Percentiles rank a stretch among this genome's conserved stretches.
phyloP scores from a whole-genome alignment of 2,113 vertebrate species.

The Scytalopus superciliaris region DNA sequence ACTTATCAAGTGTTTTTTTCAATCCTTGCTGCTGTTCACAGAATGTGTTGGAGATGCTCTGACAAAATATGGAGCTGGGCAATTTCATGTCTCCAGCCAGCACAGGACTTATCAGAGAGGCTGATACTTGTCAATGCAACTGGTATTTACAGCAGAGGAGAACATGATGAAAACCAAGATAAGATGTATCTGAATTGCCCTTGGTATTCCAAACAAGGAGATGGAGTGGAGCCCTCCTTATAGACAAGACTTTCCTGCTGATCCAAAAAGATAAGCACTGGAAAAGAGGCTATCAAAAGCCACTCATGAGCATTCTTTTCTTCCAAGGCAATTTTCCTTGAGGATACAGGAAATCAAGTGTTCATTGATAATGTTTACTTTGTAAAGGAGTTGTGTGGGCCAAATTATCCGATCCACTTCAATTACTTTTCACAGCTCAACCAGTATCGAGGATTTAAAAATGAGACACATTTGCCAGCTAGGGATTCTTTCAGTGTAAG shows the following conservation, averaged over 20 bases:
- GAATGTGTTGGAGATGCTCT: neutral
- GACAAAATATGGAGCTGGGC: neutral
- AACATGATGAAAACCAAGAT: slow-evolving; percentile 1
- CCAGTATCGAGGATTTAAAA: neutral
- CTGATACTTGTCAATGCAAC: slow-evolving; percentile 5
- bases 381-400: neutral
- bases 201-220: neutral
- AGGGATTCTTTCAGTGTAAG: neutral
- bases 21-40: neutral
- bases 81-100: slow-evolving; percentile 22
- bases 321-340: slow-evolving; percentile 32
- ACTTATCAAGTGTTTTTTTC: neutral
- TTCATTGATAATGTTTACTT: slow-evolving; percentile 31
- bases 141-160: neutral
- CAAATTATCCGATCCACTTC: slow-evolving; percentile 10
- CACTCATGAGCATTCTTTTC: neutral
- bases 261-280: slow-evolving; percentile 40
- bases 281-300: slow-evolving; percentile 37
- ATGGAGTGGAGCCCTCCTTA: neutral
- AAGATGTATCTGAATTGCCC: slow-evolving; percentile 9
- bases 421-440: neutral
- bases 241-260: neutral
- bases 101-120: neutral
- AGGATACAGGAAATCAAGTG: slow-evolving; percentile 44
- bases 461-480: neutral